Evolutionary conservation across 2,113 vertebrate species (phyloP).

Genomic region (Fregata magnificens): DNA sequence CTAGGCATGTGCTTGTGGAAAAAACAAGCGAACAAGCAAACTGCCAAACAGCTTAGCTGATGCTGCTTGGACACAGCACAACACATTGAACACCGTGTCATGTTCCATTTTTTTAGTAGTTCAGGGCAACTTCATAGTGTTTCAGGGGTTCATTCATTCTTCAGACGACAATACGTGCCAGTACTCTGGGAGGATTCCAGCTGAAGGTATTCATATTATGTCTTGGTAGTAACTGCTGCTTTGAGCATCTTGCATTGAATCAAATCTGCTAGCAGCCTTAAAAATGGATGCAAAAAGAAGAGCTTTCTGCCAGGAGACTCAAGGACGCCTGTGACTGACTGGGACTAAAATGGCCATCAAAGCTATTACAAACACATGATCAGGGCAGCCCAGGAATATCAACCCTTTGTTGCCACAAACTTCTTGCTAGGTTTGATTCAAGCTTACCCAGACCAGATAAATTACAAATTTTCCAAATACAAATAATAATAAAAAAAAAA

Average conservation of each 20-base stretch:
- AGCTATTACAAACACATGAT: neutral
- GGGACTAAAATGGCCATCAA: neutral
- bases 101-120: neutral
- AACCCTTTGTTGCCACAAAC: neutral
- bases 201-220: neutral
- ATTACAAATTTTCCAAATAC: neutral
- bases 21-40: neutral
- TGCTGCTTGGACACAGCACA: too few relatives aligned
- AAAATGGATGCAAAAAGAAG: neutral
- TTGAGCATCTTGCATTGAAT: neutral
- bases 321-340: neutral
- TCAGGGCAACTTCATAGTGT: neutral
- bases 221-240: neutral
- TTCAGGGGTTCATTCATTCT: neutral
- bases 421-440: neutral
- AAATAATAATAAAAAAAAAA: neutral
- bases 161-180: neutral
- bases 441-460: neutral
- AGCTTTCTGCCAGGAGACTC: neutral
- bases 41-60: neutral
- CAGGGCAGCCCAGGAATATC: neutral
- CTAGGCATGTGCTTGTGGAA: neutral
- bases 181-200: neutral
- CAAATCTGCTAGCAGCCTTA: neutral
- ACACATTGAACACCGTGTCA: accelerated